These are phyloP conservation scores for Pristionchus mayeri DNA, from an alignment of 2,888 invertebrate species.

Conservation along the genomic window DNA sequence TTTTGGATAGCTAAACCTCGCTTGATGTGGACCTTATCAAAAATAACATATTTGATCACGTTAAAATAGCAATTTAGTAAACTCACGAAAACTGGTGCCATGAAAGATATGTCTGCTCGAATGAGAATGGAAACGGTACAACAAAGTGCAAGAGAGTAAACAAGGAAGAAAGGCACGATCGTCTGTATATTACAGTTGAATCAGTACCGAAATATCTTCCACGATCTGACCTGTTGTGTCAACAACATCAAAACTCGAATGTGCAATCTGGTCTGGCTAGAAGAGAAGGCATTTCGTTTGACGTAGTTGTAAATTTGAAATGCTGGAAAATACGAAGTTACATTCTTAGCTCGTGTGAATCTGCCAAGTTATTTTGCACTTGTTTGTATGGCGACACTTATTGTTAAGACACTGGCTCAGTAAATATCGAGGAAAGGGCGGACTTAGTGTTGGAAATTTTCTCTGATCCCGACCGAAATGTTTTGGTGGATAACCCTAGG, in stretches of 20 bases:
- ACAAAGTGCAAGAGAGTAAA: not conserved
- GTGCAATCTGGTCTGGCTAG: not conserved
- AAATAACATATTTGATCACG: not conserved
- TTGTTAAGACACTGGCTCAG: too few species aligned
- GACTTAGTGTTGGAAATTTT: too few species aligned
- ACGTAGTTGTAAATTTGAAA: not conserved
- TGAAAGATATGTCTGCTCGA: not conserved
- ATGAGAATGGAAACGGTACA: not conserved
- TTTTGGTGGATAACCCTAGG: too few species aligned
- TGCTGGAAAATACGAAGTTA: not conserved
- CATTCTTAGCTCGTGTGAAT: not conserved
- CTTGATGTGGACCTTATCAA: too few species aligned
- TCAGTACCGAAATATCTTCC: too few species aligned
- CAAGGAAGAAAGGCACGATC: not conserved
- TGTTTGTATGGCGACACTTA: too few species aligned
- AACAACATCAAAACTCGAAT: not conserved
- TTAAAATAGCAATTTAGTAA: not conserved
- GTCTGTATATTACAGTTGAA: not conserved
- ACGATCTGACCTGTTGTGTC: not conserved
- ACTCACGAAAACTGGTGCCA: slow-evolving; percentile 10
- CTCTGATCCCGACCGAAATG: too few species aligned
- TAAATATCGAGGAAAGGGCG: too few species aligned
- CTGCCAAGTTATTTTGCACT: too few species aligned
- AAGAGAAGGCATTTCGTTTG: not conserved
- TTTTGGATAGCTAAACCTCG: too few species aligned